phyloP scores from a whole-genome alignment of 2,113 vertebrate genomes.

The Toxotes jaculatrix region DNA sequence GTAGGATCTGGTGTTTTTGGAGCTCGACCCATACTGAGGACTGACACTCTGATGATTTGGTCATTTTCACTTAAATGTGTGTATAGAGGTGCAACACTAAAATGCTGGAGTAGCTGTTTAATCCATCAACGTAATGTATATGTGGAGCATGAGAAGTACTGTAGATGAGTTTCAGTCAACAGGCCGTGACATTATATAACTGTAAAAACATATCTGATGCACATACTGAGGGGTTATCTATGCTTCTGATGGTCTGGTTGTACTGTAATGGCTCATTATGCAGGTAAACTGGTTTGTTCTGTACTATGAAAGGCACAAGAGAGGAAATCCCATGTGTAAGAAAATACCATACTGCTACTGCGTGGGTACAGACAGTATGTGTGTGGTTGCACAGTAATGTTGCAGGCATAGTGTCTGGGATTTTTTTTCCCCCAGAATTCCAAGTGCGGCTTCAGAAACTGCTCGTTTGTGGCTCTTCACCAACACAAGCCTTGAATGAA shows the following conservation, averaged over 20 bases:
- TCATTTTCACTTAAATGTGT: neutral
- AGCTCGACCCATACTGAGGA: neutral
- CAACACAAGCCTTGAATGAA: constrained; percentile 25
- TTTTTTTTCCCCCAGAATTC: constrained; percentile 3
- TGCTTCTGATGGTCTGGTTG: neutral
- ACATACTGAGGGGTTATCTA: neutral
- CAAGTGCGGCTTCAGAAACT: neutral
- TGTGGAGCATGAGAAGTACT: neutral
- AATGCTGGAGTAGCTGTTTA: neutral
- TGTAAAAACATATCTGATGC: neutral
- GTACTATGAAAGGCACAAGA: neutral
- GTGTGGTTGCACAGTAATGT: neutral
- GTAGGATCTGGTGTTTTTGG: neutral
- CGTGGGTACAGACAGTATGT: too few relatives aligned
- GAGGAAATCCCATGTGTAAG: neutral
- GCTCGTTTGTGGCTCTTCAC: neutral
- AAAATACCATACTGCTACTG: neutral
- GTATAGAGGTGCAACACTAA: neutral
- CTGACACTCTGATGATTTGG: neutral
- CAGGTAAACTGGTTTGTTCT: neutral
- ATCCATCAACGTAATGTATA: neutral
- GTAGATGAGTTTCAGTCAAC: neutral
- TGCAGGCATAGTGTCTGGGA: neutral
- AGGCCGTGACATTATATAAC: neutral
- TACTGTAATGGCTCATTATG: too few relatives aligned